Evolutionary conservation across 2,797 vertebrate genomes (phyloP).

Genomic region (Acipenser transmontanus): DNA sequence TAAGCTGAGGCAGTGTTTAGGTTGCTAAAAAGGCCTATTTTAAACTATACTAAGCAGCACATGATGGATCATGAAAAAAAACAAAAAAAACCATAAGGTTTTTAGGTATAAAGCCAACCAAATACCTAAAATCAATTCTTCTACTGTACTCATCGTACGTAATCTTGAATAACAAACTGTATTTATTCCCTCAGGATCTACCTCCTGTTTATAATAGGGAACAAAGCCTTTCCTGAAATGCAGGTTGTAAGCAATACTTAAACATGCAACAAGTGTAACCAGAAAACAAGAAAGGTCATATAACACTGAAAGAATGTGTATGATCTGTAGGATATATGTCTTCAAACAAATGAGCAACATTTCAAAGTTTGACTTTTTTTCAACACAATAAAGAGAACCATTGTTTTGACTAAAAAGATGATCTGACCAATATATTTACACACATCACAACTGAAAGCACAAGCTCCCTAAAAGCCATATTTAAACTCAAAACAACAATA

Average conservation of each 20-base stretch:
- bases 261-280: slow-evolving; percentile 59
- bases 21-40: slow-evolving; percentile 41
- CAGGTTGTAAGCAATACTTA: slow-evolving; percentile 33
- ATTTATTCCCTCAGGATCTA: slow-evolving; percentile 5
- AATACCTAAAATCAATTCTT: not conserved
- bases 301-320: slow-evolving; percentile 42
- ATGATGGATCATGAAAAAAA: slow-evolving; percentile 25
- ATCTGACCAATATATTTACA: slow-evolving; percentile 77
- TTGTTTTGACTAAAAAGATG: slow-evolving; percentile 45
- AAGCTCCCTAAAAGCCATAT: slow-evolving; percentile 66
- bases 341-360: slow-evolving; percentile 50
- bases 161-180: slow-evolving; percentile 15
- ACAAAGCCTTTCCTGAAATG: slow-evolving; percentile 12
- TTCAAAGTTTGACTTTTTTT: slow-evolving; percentile 44
- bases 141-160: not conserved
- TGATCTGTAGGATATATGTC: slow-evolving; percentile 45
- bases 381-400: slow-evolving; percentile 47
- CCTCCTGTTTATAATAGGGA: not conserved
- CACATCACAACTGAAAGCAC: slow-evolving; percentile 70
- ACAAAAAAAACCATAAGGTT: not conserved
- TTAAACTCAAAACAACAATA: slow-evolving; percentile 71
- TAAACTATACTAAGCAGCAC: slow-evolving; percentile 38
- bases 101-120: slow-evolving; percentile 1
- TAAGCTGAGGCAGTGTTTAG: slow-evolving; percentile 57
- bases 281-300: slow-evolving; percentile 45